Evolutionary conservation across 1,140 invertebrate species (phyloP).

Genomic region (Tetramorium alpestre): DNA sequence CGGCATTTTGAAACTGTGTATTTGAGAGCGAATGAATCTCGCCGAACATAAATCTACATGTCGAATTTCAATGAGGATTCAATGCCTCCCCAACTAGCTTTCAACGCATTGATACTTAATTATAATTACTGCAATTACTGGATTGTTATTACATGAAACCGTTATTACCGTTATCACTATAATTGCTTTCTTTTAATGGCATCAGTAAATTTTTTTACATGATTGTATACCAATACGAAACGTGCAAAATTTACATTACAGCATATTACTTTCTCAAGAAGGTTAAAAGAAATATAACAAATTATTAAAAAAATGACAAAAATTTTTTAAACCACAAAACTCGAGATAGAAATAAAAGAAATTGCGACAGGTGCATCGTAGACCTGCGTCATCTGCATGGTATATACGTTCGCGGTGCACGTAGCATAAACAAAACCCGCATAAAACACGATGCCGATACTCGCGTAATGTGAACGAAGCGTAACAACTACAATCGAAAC

Average conservation of each 20-base stretch:
- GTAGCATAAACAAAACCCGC: not conserved
- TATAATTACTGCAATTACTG: constrained; percentile 11
- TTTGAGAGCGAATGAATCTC: constrained; percentile 36
- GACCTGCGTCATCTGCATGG: not conserved
- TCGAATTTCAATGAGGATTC: constrained; percentile 19
- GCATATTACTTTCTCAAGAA: not conserved
- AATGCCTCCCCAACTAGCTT: constrained; percentile 9
- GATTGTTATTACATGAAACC: not conserved
- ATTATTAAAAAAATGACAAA: not conserved
- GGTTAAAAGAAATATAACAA: not conserved
- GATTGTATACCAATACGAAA: not conserved
- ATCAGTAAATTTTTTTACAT: not conserved
- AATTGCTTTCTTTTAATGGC: not conserved
- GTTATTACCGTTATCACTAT: not conserved
- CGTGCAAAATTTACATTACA: too few relatives aligned
- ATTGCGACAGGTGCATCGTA: not conserved
- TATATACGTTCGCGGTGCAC: not conserved
- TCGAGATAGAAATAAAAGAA: not conserved
- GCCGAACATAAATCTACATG: constrained; percentile 34
- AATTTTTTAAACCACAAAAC: too few relatives aligned
- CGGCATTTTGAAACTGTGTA: constrained; percentile 52
- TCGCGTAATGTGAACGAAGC: constrained; percentile 1
- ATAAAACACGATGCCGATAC: not conserved
- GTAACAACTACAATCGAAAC: not conserved
- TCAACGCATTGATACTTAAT: constrained; percentile 2